Base-by-base conservation (phyloP, 2,888 invertebrate genomes). In the Lithophane semibrunnea region DNA sequence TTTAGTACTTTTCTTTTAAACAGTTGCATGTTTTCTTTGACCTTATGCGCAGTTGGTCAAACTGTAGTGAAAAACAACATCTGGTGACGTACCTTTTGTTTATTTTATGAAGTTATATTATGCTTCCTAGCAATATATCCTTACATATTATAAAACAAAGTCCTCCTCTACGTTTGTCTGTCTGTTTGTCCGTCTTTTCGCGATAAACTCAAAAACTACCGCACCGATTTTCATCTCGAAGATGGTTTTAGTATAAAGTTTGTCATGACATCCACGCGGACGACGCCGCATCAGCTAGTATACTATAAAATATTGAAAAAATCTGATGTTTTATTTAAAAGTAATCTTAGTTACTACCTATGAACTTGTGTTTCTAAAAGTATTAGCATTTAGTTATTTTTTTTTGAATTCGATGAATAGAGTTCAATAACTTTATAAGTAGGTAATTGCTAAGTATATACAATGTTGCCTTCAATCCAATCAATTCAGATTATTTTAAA, bases 401-500 rank as follows among this genome's bases (percentile, higher is more conserved):
- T n/a, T 21, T 21, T 4, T 8, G 37, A 37, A 37, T 37, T 37
- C 18, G 29, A 21, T 49, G 0, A 66, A 29, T 13, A 24, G 49
- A 7, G 29, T 8, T 29, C 8, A 49, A 52, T 0, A 52, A 21
- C 21, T 21, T 52, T 29, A 29, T 21, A 16, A 21, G 29, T 73
- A 44, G 4, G 0, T 52, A 4, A 16, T 29, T 18, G 29, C 61
- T 63, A 29, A 69, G 29, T n/a, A 65, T 12, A 44, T 12, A 54
- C 7, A 12, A 47, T 49, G 21, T 60, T 54, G 5, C 13, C 29
- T 37, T 54, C 18, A 77, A 71, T 58, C 44, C 61, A 67, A 77
- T 77, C 7, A 71, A 77, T 63, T n/a, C 24, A 52, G 56, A 67
- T 80, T 58, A 80, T 67, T 70, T 61, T 66, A 18, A 75, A 60